Evolutionary conservation across 2,113 vertebrate genomes (phyloP).

Genomic region (Neolamprologus sp.): DNA sequence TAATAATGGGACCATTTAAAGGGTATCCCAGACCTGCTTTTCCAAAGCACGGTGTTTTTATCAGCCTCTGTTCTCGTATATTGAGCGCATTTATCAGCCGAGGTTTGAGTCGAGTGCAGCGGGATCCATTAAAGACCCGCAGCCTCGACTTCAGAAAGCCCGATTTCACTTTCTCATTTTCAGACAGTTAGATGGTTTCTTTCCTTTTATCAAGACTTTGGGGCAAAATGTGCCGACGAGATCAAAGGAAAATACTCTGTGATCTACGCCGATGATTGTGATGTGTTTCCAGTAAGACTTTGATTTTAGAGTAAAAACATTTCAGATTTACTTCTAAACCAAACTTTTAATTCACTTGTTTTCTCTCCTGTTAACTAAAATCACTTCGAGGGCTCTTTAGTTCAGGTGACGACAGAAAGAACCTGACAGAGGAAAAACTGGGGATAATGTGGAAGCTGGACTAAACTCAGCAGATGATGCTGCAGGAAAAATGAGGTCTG

Average conservation of each 20-base stretch:
- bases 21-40: not conserved
- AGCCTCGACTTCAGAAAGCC: not conserved
- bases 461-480: not conserved
- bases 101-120: not conserved
- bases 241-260: not conserved
- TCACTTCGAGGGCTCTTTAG: rapidly evolving
- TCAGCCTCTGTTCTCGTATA: not conserved
- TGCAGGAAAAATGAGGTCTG: not conserved
- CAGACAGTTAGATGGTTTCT: not conserved
- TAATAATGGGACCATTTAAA: not conserved
- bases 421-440: not conserved
- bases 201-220: not conserved
- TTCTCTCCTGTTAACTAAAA: not conserved
- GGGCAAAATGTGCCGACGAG: not conserved
- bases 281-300: not conserved
- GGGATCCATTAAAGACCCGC: not conserved
- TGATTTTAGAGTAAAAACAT: not conserved
- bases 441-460: not conserved
- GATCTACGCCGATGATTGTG: not conserved
- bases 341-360: not conserved
- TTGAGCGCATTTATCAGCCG: not conserved
- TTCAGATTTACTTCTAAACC: not conserved
- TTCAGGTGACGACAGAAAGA: not conserved
- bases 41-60: not conserved
- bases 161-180: not conserved